Evolutionary conservation across 2,113 vertebrate species (phyloP).

Genomic region (Nyctibius bracteatus): DNA sequence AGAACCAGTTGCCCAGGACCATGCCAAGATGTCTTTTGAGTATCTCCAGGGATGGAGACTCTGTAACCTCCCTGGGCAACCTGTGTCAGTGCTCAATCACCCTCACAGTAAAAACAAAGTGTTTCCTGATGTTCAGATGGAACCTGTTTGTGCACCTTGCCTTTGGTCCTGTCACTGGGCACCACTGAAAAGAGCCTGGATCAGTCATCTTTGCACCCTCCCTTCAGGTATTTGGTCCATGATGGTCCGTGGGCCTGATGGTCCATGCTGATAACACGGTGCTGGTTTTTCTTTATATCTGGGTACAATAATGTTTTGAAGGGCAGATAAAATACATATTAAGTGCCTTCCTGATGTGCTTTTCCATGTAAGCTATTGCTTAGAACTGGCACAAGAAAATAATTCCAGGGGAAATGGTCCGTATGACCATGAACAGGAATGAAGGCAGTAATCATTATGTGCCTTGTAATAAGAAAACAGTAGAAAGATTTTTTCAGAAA

Average conservation of each 20-base stretch:
- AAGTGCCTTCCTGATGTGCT: not conserved
- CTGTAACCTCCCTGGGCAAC: not conserved
- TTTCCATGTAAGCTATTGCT: not conserved
- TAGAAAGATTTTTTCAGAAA: not conserved
- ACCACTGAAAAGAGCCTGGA: not conserved
- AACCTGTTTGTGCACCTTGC: not conserved
- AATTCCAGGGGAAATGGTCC: not conserved
- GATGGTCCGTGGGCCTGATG: too few species aligned
- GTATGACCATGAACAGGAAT: not conserved
- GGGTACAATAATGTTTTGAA: not conserved
- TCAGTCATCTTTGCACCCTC: not conserved
- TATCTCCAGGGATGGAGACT: not conserved
- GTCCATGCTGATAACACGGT: not conserved
- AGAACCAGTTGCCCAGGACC: not conserved
- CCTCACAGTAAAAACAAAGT: not conserved
- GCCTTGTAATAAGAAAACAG: not conserved
- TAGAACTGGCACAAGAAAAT: not conserved
- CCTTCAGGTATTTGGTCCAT: not conserved
- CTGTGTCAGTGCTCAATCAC: not conserved
- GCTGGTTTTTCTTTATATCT: not conserved
- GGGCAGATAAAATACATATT: not conserved
- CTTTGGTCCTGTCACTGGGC: not conserved
- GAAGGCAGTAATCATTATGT: rapidly evolving
- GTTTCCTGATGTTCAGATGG: not conserved
- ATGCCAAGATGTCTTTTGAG: not conserved